Evolutionary conservation across 2,797 vertebrate genomes (phyloP).

Genomic region (Phoeniculus purpureus): DNA sequence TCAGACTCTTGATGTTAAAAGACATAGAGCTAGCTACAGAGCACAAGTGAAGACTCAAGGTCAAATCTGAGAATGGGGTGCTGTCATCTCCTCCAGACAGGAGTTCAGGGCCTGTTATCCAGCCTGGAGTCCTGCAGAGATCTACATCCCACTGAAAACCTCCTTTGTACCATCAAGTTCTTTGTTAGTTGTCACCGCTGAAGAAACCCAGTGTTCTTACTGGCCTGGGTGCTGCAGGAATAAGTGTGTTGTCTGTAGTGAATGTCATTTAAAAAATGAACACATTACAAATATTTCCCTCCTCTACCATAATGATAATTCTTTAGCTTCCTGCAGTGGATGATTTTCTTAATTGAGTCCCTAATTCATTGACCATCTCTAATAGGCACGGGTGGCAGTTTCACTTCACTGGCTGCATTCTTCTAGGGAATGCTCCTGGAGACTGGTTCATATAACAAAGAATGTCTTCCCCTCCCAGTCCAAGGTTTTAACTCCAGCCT

Average conservation of each 20-base stretch:
- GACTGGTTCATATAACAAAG: neutral
- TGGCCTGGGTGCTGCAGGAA: neutral
- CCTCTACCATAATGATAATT: conserved; percentile 54
- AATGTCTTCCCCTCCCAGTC: neutral
- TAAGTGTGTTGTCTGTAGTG: neutral
- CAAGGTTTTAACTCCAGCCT: neutral
- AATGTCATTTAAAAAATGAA: conserved; percentile 21
- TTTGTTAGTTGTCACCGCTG: neutral
- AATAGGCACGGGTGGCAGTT: conserved; percentile 59
- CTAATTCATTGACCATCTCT: conserved; percentile 43
- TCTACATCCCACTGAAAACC: neutral
- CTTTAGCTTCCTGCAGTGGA: conserved; percentile 60
- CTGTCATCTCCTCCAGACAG: neutral
- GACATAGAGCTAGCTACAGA: neutral
- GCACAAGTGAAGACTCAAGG: neutral
- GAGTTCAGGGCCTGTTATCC: neutral
- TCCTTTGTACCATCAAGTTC: neutral
- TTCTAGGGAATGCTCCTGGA: neutral
- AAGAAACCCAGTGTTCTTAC: neutral
- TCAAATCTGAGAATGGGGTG: neutral
- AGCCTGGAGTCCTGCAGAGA: neutral
- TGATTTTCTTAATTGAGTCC: conserved; percentile 69
- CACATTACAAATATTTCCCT: conserved; percentile 58
- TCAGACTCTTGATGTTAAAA: neutral
- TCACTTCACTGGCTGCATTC: neutral